Conservation (phyloP, 2,797 vertebrate species). For the Thunnus albacares region DNA sequence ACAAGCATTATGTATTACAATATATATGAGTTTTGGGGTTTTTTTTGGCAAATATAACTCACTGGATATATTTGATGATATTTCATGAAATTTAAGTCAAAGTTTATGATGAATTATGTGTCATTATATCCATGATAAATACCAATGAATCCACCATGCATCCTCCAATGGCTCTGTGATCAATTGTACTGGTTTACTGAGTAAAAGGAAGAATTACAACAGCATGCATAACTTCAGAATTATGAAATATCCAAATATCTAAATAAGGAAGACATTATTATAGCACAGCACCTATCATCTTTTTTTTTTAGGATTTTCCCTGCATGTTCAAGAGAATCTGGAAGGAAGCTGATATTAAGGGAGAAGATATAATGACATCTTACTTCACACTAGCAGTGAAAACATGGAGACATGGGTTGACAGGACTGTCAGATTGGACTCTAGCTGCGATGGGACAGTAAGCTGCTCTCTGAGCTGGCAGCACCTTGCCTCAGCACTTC, state of each 20-base stretch:
- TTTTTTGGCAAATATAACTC: background rate
- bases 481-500: slow-evolving; percentile 21
- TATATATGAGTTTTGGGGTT: background rate
- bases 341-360: background rate
- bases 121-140: too few relatives aligned
- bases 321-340: background rate
- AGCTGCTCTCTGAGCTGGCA: slow-evolving; percentile 44
- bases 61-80: too few relatives aligned
- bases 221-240: background rate
- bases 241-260: background rate
- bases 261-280: background rate
- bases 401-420: slow-evolving; percentile 26
- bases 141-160: too few relatives aligned
- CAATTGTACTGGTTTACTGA: background rate
- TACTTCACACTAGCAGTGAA: slow-evolving; percentile 25
- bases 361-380: slow-evolving; percentile 17
- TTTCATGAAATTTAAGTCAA: too few relatives aligned
- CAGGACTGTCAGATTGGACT: slow-evolving; percentile 50
- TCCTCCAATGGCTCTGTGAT: too few relatives aligned
- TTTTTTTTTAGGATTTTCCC: background rate
- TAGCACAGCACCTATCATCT: background rate
- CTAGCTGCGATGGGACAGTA: slow-evolving; percentile 47
- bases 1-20: background rate
- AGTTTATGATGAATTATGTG: too few relatives aligned
- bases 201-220: background rate